Conservation (phyloP, 2,888 invertebrate genomes). For the Prostheceraeus crozeri region DNA sequence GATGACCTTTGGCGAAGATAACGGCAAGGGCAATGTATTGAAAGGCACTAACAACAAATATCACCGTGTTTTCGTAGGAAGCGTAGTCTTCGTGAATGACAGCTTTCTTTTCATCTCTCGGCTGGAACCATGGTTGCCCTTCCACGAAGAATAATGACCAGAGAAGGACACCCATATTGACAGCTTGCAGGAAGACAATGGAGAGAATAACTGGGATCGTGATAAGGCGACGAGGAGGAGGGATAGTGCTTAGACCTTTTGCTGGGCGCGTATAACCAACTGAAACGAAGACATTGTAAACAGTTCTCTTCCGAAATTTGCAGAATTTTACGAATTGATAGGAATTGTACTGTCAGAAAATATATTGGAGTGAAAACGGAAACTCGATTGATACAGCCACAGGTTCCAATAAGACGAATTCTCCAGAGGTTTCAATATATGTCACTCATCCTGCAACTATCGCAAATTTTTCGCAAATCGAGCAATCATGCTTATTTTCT, state of each 20-base stretch:
- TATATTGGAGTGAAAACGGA: too few species aligned
- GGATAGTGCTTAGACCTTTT: constrained; percentile 53
- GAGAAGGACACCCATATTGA: constrained; percentile 65
- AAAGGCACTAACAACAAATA: constrained; percentile 69
- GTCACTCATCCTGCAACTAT: too few species aligned
- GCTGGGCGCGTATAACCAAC: constrained; percentile 55
- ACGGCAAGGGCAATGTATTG: constrained; percentile 72
- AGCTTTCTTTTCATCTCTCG: background rate
- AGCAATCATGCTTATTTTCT: too few species aligned
- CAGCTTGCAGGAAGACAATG: constrained; percentile 65
- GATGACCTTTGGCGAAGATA: constrained; percentile 72
- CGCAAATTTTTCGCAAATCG: too few species aligned
- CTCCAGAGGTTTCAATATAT: too few species aligned
- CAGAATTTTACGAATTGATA: too few species aligned
- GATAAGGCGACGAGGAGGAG: constrained; percentile 70
- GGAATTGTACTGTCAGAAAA: too few species aligned
- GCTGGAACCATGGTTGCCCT: constrained; percentile 61
- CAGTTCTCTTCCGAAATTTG: too few species aligned
- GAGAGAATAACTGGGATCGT: constrained; percentile 72
- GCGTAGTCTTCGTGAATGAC: constrained; percentile 44
- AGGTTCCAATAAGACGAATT: too few species aligned
- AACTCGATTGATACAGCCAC: too few species aligned
- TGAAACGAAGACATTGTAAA: constrained; percentile 41
- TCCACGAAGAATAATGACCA: constrained; percentile 61
- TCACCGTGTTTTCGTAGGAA: constrained; percentile 63